A percentile compares a stretch with the other conserved stretches of the same genome.
Conservation (phyloP, 2,888 invertebrate species). For the Leucozona laternaria region DNA sequence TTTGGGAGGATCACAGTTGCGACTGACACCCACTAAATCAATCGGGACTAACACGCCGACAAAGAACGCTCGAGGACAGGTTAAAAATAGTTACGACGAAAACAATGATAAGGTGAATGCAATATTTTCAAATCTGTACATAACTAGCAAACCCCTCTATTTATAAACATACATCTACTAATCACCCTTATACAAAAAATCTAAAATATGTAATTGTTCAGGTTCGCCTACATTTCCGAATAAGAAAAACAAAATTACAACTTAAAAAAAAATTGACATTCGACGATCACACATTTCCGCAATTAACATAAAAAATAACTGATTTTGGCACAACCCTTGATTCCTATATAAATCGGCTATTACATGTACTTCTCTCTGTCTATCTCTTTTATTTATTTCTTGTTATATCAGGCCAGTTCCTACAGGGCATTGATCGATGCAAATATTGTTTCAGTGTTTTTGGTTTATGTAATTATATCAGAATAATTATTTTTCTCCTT, state of each 20-base stretch:
- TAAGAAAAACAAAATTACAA: slow-evolving; percentile 12
- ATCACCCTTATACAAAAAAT: slow-evolving; percentile 12
- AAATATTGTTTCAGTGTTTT: slow-evolving; percentile 41
- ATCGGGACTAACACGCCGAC: slow-evolving; percentile 77
- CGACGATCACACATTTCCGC: slow-evolving; percentile 76
- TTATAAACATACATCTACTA: background rate
- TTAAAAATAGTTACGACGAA: slow-evolving; percentile 65
- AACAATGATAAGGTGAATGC: slow-evolving; percentile 71
- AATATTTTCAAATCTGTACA: slow-evolving; percentile 66
- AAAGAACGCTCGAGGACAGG: slow-evolving; percentile 62
- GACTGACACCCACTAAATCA: slow-evolving; percentile 78
- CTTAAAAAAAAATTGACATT: slow-evolving; percentile 81
- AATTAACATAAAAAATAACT: slow-evolving; percentile 32
- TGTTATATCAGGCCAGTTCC: slow-evolving; percentile 35
- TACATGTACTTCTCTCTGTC: slow-evolving; percentile 45
- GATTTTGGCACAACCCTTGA: slow-evolving; percentile 46
- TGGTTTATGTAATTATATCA: slow-evolving; percentile 50
- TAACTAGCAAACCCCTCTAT: slow-evolving; percentile 38
- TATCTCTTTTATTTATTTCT: slow-evolving; percentile 27
- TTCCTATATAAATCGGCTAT: slow-evolving; percentile 61
- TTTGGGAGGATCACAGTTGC: slow-evolving; percentile 81
- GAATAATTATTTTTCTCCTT: slow-evolving; percentile 67
- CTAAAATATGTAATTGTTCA: slow-evolving; percentile 4
- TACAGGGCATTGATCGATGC: slow-evolving; percentile 20
- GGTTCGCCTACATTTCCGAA: slow-evolving; percentile 21